Conservation (phyloP, 1,140 invertebrate species). For the Scaptodrosophila lebanonensis region DNA sequence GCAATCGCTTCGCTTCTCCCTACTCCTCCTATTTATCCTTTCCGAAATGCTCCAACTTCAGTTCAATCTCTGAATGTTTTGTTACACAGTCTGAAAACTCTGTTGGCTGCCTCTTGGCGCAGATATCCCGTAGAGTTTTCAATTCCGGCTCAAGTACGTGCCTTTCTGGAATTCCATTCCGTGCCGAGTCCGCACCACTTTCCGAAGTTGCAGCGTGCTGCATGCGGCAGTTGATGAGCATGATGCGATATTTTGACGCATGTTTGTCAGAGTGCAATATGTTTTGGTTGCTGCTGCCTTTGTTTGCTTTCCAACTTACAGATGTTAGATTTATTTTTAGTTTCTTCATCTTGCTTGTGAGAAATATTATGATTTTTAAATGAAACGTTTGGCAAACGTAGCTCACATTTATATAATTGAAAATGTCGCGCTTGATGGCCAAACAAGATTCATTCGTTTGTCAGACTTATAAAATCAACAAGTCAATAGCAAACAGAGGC, state of each 20-base stretch:
- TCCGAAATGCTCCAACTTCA: no score
- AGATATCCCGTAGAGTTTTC: conserved; percentile 42
- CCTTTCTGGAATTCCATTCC: conserved; percentile 35
- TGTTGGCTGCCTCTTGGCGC: conserved; percentile 6
- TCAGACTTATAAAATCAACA: conserved; percentile 73
- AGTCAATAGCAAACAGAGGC: conserved; percentile 61
- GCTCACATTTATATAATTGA: neutral
- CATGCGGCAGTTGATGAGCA: neutral
- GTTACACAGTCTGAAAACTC: neutral
- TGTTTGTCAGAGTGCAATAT: conserved; percentile 42
- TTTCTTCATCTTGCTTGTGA: no score
- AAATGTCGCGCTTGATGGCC: neutral
- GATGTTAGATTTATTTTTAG: no score
- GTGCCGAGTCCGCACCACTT: no score
- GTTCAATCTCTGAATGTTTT: no score
- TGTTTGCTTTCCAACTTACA: conserved; percentile 10
- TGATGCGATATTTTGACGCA: conserved; percentile 28
- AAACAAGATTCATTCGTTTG: conserved; percentile 56
- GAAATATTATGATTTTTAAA: no score
- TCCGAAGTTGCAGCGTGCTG: conserved; percentile 19
- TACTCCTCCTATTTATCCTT: no score
- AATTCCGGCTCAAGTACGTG: conserved; percentile 46
- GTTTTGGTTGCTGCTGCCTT: conserved; percentile 20
- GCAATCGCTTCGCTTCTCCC: neutral
- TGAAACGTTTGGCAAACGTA: neutral